Base-by-base conservation (phyloP, 2,113 vertebrate genomes). In the Vanacampus margaritifer region DNA sequence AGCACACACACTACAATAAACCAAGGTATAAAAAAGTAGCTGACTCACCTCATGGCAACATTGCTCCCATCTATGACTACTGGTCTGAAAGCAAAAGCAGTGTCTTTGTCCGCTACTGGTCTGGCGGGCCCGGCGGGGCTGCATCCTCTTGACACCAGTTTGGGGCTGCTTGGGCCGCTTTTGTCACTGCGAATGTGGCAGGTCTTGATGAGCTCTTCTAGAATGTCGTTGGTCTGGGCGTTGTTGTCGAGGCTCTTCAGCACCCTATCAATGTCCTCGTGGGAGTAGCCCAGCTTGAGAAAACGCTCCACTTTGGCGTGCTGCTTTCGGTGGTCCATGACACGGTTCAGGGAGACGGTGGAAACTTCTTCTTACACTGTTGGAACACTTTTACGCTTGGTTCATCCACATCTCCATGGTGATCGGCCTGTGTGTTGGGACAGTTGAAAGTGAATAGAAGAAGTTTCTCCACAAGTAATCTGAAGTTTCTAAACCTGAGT, bases 21-120 rank as follows among this genome's bases (percentile, higher is more conserved):
- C 10, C 17, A 23, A 62, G n/a, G 41, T 3, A 11, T 3, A 11
- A 14, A 12, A 11, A 3, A 3, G 4, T 2, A 64, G 23, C n/a
- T 37, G 32, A 51, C 87, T 87, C 89, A 96, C 95, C 95, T 97
- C 94, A 97, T 96, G 21, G 95, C 95, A 51, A 97, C 93, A 0
- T 97, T 97, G 91, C 95, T 97, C 64, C 95, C 95, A 0, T 96
- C 95, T 0, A 97, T 96, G 46, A 97, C 95, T 2, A 97, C 92
- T 2, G 93, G 89, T 71, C 94, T 90, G 88, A 96, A 82, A 32
- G 64, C 61, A 0, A 65, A 19, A 0, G 68, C 74, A 0, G 66
- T 32, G 10, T 86, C 86, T 1, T 41, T 7, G 45, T 87, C 88
- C 0, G 64, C 0, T 10, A 71, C 61, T 0, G 73, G 26, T 53